Conservation (phyloP, 1,140 invertebrate genomes). For the Drosophila ficusphila region DNA sequence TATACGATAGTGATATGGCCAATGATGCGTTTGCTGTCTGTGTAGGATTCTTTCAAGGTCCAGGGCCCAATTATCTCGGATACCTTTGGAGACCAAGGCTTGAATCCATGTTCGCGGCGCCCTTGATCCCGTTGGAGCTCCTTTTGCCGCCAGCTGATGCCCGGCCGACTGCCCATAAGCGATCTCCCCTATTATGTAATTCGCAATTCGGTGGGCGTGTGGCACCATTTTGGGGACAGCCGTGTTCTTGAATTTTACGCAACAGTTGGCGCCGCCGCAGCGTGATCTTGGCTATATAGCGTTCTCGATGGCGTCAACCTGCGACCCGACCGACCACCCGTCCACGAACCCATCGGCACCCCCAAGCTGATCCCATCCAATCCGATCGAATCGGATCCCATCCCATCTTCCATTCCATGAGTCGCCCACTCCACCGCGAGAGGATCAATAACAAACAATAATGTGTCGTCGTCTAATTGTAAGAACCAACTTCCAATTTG, state of each 20-base stretch:
- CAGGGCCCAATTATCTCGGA: background rate
- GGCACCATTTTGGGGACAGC: slow-evolving; percentile 36
- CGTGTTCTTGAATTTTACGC: slow-evolving; percentile 79
- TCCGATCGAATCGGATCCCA: background rate
- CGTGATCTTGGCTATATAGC: slow-evolving; percentile 57
- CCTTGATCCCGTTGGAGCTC: slow-evolving; percentile 23
- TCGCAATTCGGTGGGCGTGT: slow-evolving; percentile 26
- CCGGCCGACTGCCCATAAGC: slow-evolving; percentile 8
- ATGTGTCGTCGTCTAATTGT: slow-evolving; percentile 60
- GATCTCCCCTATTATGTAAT: slow-evolving; percentile 32
- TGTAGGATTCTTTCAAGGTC: background rate
- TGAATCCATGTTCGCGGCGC: background rate
- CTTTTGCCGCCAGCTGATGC: slow-evolving; percentile 33
- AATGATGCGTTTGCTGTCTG: background rate
- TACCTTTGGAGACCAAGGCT: background rate
- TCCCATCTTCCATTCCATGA: slow-evolving; percentile 7
- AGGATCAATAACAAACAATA: slow-evolving; percentile 68
- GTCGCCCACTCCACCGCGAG: slow-evolving; percentile 52
- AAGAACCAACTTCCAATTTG: slow-evolving; percentile 77
- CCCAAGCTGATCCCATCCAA: background rate
- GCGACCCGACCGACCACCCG: slow-evolving; percentile 21
- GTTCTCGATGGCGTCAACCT: slow-evolving; percentile 70
- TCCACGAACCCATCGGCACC: slow-evolving; percentile 3
- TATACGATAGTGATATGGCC: background rate
- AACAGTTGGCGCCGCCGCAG: slow-evolving; percentile 76